Evolutionary conservation across 2,113 vertebrate genomes (phyloP).

Genomic region (Festucalex cinctus): DNA sequence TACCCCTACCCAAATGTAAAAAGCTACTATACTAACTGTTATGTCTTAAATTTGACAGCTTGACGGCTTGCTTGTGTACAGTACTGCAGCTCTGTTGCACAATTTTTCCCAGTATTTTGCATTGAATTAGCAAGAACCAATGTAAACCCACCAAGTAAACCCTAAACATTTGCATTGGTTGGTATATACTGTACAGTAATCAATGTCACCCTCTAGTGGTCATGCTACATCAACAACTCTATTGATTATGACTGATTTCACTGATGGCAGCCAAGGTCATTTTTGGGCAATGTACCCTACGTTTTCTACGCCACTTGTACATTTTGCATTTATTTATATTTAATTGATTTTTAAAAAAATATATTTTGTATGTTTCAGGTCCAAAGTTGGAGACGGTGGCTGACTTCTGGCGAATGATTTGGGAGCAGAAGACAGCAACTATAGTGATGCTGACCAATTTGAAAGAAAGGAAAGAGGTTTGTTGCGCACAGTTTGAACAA

Average conservation of each 20-base stretch:
- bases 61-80: too few species aligned
- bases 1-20: too few species aligned
- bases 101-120: too few species aligned
- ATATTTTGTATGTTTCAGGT: conserved; percentile 67
- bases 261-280: too few species aligned
- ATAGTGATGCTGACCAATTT: conserved; percentile 97
- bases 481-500: neutral
- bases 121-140: too few species aligned
- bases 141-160: too few species aligned
- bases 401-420: conserved; percentile 97
- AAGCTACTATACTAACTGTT: too few species aligned
- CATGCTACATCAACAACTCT: neutral
- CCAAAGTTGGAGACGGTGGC: conserved; percentile 88
- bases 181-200: too few species aligned
- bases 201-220: neutral
- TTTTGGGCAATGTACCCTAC: neutral
- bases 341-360: neutral
- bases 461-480: conserved; percentile 93
- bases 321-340: neutral
- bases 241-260: neutral
- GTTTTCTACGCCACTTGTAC: neutral
- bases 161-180: neutral
- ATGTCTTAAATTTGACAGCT: too few species aligned
- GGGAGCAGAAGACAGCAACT: conserved; percentile 90
- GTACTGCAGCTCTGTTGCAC: too few species aligned